Base-by-base conservation (phyloP, 2,113 vertebrate genomes). In the Thamnophis sirtalis region DNA sequence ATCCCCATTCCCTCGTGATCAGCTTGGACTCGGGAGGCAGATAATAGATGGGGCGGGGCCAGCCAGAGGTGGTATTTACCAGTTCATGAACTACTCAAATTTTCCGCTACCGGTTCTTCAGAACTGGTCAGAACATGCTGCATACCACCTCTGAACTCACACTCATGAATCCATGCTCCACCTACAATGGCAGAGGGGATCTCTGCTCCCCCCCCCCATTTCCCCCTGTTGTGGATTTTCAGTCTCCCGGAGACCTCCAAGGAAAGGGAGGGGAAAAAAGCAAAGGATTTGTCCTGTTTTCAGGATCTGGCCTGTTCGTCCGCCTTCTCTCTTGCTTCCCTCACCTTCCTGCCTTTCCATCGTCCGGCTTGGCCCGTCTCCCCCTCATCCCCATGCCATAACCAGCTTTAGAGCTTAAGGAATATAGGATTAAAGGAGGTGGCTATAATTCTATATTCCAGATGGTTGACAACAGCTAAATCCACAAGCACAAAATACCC, bases 371-470 rank as follows among this genome's bases (percentile, higher is more conserved):
- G 56, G 56, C 22, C 56, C 8, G 22, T 9, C 22, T 58, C 24
- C 58, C 21, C 24, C 58, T 26, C 22, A 60, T 26, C 58, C 58
- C 58, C 9, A 3, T 60, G 91, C 96, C 92, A 92, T 97, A 97
- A 98, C 98, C 97, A 97, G 98, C 98, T 98, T 98, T 97, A 97
- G 96, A 97, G 96, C 97, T 98, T 98, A 98, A 96, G 96, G 96
- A 95, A 96, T 96, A 96, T 96, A 97, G 97, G 98, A 98, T 98
- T 98, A 98, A 96, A 93, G 94, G 96, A 97, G 96, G 97, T 97
- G 97, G 95, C 94, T 95, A 95, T 98, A 98, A 98, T 97, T 96
- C 98, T 97, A 97, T 95, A 96, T 97, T 97, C 98, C 98, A 98
- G 97, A 98, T 98, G 98, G 98, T 96, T 93, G 95, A 94, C 97